Evolutionary conservation across 2,888 invertebrate species (phyloP), one percentile per base, ranked within the genome.

Genomic region (Yponomeuta cagnagella): DNA sequence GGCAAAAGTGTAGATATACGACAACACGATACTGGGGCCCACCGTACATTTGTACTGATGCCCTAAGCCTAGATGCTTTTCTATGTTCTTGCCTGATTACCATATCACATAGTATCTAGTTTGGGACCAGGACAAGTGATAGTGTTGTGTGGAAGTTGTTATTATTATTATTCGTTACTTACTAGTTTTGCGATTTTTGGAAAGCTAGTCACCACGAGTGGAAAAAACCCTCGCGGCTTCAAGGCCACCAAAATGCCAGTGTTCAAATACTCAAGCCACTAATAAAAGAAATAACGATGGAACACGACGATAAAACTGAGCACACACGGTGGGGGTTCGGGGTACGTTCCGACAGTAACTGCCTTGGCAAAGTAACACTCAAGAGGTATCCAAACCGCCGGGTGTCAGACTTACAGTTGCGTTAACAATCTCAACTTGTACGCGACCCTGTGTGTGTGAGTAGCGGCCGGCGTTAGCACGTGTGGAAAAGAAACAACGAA

Each of bases 351-450:
- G 58, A 48, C 48, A 69, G 48, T 69, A 58, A 15, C 12, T 69
- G 15, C 10, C 48, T 52, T 43, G 68, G 68, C 10, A 43, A 33
- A 68, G 52, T 48, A 70, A 65, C 12, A 70, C 65, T 67, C 58
- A 15, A 64, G 63, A 70, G 31, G 52, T 63, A 69, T 63, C 33
- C 52, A 58, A 33, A 10, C 79, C 81, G 82, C 81, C 80, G 80
- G 84, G 80, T 81, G 80, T 78, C 81, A 58, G 52, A 93, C 94
- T 94, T 93, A 94, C 94, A 92, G 89, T 92, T 82, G 92, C 85
- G 77, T 93, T 85, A 83, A 90, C 83, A 86, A 91, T 88, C 85
- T 91, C 90, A 89, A 91, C 92, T 89, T 88, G 88, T 82, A 89
- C 84, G 87, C 85, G 88, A 87, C 88, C 89, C 92, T 92, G 90